Evolutionary conservation across 2,797 vertebrate genomes (phyloP).

Genomic region (Thaleichthys pacificus): DNA sequence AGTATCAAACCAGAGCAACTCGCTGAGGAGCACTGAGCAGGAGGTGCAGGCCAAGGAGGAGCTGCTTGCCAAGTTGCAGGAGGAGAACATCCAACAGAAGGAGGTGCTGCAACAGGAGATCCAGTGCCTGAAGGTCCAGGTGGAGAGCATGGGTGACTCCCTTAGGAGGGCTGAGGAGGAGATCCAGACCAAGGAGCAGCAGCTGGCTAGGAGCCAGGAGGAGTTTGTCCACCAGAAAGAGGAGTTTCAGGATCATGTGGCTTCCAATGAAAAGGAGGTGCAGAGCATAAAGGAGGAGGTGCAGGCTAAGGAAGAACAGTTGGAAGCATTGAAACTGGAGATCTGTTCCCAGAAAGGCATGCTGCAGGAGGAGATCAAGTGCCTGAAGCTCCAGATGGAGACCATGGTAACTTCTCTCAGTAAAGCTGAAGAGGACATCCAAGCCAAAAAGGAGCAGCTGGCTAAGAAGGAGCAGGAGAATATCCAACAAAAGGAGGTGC

Average conservation of each 20-base stretch:
- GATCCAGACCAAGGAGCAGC: constrained; percentile 43
- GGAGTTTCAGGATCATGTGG: constrained; percentile 29
- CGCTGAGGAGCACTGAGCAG: constrained; percentile 38
- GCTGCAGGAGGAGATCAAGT: constrained; percentile 63
- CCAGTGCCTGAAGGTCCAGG: constrained; percentile 26
- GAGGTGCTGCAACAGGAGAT: neutral
- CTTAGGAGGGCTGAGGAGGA: constrained; percentile 60
- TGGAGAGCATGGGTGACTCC: constrained; percentile 58
- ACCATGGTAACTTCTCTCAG: constrained; percentile 26
- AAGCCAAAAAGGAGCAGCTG: constrained; percentile 55
- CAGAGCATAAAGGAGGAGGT: constrained; percentile 56
- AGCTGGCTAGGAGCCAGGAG: constrained; percentile 41
- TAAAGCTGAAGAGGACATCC: constrained; percentile 46
- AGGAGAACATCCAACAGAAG: constrained; percentile 36
- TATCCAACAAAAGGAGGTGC: constrained; percentile 38
- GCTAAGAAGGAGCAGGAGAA: constrained; percentile 49
- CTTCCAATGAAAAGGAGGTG: constrained; percentile 56
- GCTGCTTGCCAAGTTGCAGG: constrained; percentile 42
- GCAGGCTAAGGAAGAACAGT: constrained; percentile 37
- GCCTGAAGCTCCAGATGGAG: constrained; percentile 42
- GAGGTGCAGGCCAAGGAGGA: constrained; percentile 37
- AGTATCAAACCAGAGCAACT: constrained; percentile 53
- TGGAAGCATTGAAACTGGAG: constrained; percentile 28
- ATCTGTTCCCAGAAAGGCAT: neutral
- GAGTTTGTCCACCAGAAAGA: constrained; percentile 32